Evolutionary conservation across 2,797 vertebrate species (phyloP), one percentile per base, ranked within the genome.

Genomic region (Cygnus olor): DNA sequence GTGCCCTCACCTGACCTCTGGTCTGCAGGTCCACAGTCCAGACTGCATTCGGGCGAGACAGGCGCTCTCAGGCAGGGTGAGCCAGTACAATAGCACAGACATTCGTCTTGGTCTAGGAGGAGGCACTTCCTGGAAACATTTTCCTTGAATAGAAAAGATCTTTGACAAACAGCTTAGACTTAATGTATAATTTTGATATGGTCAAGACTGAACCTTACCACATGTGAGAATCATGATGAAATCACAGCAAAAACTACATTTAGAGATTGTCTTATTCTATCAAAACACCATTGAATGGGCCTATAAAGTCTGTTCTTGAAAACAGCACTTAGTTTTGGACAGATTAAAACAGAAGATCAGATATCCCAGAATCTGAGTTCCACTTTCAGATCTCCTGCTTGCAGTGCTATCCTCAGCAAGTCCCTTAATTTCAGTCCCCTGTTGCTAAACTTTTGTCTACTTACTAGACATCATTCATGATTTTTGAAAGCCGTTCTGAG

Each of bases 11-110:
- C 15, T 38, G 32, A 68, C 36, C 42, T 58, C 22, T 40, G 69
- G 24, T 44, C 14, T 85, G 44, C 24, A 69, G 42, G 66, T 38
- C 30, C 30, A 21, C 4, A 36, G 24, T 11, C 53, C 80, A 36
- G 69, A 25, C 17, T 80, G 69, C 22, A 45, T 47, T 63, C 47
- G 58, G 24, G 28, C 68, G 10, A 40, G 47, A 51, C 0, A 14
- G 32, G 22, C 4, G 14, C 17, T n/a, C 32, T 53, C 51, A 27
- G 42, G 36, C 0, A 0, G 40, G 16, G 21, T 28, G 20, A 61
- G 21, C 2, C 1, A 5, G 10, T 57, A 51, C 40, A 12, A 49
- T 45, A 64, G 15, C 49, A 12, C 1, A 17, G 74, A 38, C 3
- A 1, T 30, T 72, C 34, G 10, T 42, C 53, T 60, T 36, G 36